A percentile compares a stretch with the other conserved stretches of the same genome.
Conservation (phyloP, 2,113 vertebrate species). For the Puntigrus tetrazona region DNA sequence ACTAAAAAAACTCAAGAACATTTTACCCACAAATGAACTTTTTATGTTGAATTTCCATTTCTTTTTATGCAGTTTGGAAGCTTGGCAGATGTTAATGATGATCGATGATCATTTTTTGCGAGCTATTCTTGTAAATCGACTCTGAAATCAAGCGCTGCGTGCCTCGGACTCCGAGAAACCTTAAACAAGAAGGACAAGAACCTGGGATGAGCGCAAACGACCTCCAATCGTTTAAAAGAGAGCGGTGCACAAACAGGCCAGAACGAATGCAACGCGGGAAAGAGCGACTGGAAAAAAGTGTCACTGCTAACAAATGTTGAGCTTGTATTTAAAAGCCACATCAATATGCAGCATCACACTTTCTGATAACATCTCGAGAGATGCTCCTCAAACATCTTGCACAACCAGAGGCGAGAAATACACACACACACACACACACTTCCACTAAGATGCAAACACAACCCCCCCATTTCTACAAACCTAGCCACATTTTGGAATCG, state of each 20-base stretch:
- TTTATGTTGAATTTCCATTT: neutral
- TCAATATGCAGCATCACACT: conserved; percentile 29
- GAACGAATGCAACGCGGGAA: neutral
- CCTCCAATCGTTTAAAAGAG: neutral
- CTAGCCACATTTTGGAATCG: neutral
- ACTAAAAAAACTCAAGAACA: neutral
- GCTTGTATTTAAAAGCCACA: conserved; percentile 46
- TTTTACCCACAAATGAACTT: neutral
- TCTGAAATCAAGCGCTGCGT: neutral
- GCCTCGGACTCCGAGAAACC: neutral
- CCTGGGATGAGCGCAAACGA: neutral
- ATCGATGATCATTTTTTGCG: neutral
- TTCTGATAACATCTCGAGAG: conserved; percentile 18
- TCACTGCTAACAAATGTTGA: conserved; percentile 28
- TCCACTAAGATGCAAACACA: conserved; percentile 12
- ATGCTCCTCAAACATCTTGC: neutral
- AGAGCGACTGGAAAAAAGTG: conserved; percentile 32
- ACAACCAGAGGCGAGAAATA: conserved; percentile 14
- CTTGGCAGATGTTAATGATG: no score
- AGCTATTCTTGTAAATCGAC: neutral
- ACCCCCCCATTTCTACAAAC: neutral
- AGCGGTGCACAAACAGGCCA: neutral
- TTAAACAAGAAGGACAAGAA: neutral
- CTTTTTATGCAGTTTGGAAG: neutral
- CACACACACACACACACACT: conserved; percentile 36